Conservation (phyloP, 1,140 invertebrate species). For the Lineus longissimus region DNA sequence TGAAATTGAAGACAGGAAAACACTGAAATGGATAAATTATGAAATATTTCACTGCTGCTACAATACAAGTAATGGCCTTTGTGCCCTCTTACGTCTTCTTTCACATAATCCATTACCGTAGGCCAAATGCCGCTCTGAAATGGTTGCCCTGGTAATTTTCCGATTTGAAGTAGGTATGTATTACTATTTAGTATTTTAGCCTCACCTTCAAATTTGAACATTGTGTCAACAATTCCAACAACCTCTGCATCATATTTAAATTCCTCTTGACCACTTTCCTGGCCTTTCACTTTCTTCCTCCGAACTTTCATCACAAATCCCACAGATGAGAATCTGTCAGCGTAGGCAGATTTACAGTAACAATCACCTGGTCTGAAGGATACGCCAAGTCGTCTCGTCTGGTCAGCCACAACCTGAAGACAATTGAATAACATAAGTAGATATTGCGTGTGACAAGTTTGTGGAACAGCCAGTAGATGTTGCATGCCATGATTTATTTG, state of each 20-base stretch:
- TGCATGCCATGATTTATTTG: too few species aligned
- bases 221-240: conserved; percentile 65
- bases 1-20: conserved; percentile 48
- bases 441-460: too few species aligned
- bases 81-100: too few species aligned
- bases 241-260: conserved; percentile 55
- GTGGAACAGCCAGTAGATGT: too few species aligned
- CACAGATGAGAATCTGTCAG: conserved; percentile 63
- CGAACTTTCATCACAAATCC: conserved; percentile 71
- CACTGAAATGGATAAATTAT: conserved; percentile 33
- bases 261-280: conserved; percentile 26
- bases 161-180: too few species aligned
- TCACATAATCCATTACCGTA: too few species aligned
- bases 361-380: conserved; percentile 76
- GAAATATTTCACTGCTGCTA: too few species aligned
- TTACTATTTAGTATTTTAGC: too few species aligned
- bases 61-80: too few species aligned
- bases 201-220: conserved; percentile 73
- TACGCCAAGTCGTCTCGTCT: conserved; percentile 70
- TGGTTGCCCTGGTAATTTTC: too few species aligned
- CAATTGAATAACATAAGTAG: conserved; percentile 9
- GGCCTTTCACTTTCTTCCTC: conserved; percentile 19
- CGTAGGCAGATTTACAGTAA: conserved; percentile 76
- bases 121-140: too few species aligned
- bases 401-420: conserved; percentile 43